Evolutionary conservation across 2,888 invertebrate species (phyloP).

Genomic region (Nineta flava): DNA sequence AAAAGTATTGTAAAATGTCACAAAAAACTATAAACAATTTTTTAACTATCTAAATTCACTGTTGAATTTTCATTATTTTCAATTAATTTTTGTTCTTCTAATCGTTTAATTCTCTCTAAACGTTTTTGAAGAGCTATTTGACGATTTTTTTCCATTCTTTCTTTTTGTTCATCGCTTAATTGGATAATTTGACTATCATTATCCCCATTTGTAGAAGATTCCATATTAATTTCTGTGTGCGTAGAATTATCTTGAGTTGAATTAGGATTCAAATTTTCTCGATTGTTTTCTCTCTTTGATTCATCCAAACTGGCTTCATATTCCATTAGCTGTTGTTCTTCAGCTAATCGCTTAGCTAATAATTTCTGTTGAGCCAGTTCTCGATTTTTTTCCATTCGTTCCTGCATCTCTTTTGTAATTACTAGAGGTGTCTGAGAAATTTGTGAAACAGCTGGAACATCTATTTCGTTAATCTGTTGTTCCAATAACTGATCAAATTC

Average conservation of each 20-base stretch:
- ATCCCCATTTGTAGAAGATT: constrained; percentile 4
- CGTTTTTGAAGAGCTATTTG: constrained; percentile 11
- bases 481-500: constrained; percentile 32
- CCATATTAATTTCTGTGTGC: neutral
- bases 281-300: too few relatives aligned
- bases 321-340: constrained; percentile 17
- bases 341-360: constrained; percentile 31
- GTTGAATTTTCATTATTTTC: neutral
- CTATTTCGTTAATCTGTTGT: constrained; percentile 21
- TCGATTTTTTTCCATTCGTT: constrained; percentile 46
- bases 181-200: constrained; percentile 11
- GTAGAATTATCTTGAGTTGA: constrained; percentile 3
- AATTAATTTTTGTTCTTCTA: neutral
- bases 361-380: constrained; percentile 45
- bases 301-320: constrained; percentile 20
- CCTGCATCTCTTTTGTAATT: constrained; percentile 41
- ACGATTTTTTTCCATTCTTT: constrained; percentile 51
- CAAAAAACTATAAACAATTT: neutral
- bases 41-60: neutral
- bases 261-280: constrained; percentile 2
- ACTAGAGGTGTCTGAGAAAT: constrained; percentile 7
- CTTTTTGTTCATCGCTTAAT: constrained; percentile 44
- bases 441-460: neutral
- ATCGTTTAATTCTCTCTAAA: neutral
- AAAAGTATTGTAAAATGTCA: too few relatives aligned